Evolutionary conservation across 2,888 invertebrate species (phyloP), one percentile per base, ranked within the genome.

Genomic region (Apamea monoglypha): DNA sequence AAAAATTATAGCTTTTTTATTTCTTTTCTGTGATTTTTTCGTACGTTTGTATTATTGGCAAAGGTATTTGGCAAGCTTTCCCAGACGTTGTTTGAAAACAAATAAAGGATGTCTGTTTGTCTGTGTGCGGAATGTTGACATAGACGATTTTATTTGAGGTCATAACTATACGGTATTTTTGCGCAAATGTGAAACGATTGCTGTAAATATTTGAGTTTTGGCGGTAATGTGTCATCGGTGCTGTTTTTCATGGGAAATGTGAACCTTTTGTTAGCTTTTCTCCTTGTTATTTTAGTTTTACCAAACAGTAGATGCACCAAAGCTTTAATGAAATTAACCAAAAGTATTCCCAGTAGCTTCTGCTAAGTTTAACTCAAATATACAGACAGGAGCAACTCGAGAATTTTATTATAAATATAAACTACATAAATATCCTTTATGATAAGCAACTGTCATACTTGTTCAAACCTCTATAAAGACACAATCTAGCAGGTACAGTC

Each of bases 61-160:
- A n/a, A 79, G 78, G 61, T 82, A 88, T 87, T 89, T 89, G 89
- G 88, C 88, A 89, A 87, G 83, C 86, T 79, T 69, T 80, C 66
- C 68, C 77, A 78, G 81, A 85, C 83, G 85, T 77, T 87, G 87
- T 87, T 87, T 82, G 84, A 82, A 87, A 88, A 87, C 85, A 85
- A 88, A 86, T 84, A 84, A 85, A 86, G 81, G 76, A 77, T 82
- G 83, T 83, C 72, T 63, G 78, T 86, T 76, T 61, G 32, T 29
- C 32, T n/a, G 47, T 61, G 67, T 67, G 72, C 71, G 63, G 63
- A 77, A 81, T 88, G 83, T 86, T 88, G 86, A 88, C 87, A 87
- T 86, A 81, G 84, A 82, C 76, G 64, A 72, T 84, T 83, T 87
- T 87, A 85, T 88, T 88, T 89, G 83, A 80, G 78, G 80, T 82